These are phyloP conservation scores for Drosophila orena DNA, from an alignment of 1,140 invertebrate genomes.

Conservation along the genomic window DNA sequence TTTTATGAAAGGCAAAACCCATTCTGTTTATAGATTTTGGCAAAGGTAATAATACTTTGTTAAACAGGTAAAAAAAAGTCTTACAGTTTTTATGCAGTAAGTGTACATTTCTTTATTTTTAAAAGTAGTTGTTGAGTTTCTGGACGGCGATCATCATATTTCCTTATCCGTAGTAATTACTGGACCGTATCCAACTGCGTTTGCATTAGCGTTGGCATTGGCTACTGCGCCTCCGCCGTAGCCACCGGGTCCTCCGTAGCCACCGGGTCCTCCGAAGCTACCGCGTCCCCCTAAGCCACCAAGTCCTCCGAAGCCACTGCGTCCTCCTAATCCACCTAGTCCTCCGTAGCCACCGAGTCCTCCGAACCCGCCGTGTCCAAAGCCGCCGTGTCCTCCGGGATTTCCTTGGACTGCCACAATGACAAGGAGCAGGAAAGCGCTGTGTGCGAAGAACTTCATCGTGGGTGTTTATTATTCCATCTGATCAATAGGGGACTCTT, in stretches of 20 bases:
- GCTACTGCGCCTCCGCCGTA: neutral
- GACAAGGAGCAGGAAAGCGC: slow-evolving; percentile 20
- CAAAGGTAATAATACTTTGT: too few species aligned
- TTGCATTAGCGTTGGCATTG: neutral
- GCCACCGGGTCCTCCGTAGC: neutral
- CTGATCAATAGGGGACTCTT: slow-evolving; percentile 19
- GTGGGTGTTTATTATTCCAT: slow-evolving; percentile 19
- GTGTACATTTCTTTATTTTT: too few species aligned
- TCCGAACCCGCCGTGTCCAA: neutral
- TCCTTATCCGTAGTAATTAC: too few species aligned
- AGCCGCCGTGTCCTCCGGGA: neutral
- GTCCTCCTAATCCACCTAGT: neutral
- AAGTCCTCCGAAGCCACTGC: neutral
- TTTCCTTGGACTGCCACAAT: slow-evolving; percentile 15
- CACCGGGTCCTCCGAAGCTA: neutral
- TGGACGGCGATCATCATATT: neutral
- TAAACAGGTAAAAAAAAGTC: too few species aligned
- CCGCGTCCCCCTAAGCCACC: neutral
- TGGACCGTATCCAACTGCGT: too few species aligned
- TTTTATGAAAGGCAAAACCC: too few species aligned
- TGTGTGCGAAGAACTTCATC: slow-evolving; percentile 28
- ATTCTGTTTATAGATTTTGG: too few species aligned
- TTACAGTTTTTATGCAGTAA: too few species aligned
- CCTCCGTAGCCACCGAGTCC: neutral
- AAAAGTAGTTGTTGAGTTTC: too few species aligned